A percentile compares a stretch with the other conserved stretches of the same genome.
These are phyloP conservation scores for Brachyhypopomus gauderio DNA, from an alignment of 2,113 vertebrate genomes.

Conservation along the genomic window DNA sequence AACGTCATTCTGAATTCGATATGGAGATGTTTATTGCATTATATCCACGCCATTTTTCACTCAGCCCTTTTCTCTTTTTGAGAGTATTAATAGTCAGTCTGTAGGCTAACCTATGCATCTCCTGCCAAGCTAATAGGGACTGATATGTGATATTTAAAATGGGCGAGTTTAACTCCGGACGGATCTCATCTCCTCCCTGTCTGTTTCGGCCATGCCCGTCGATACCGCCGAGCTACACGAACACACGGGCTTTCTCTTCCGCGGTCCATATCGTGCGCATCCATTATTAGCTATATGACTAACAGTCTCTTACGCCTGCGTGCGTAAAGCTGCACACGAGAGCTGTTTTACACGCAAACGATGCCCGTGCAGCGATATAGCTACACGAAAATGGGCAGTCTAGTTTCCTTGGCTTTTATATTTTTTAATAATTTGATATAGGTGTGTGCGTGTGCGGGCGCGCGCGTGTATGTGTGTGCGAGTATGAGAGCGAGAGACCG, in stretches of 20 bases:
- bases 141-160: conserved; percentile 21
- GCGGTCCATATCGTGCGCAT: conserved; percentile 59
- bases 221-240: conserved; percentile 29
- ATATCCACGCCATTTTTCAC: not conserved
- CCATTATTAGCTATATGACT: conserved; percentile 57
- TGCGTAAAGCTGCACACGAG: conserved; percentile 25
- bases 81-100: too few species aligned
- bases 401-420: too few species aligned
- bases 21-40: conserved; percentile 1
- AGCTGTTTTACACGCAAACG: conserved; percentile 1
- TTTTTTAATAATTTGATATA: too few species aligned
- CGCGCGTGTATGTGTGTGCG: too few species aligned
- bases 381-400: too few species aligned
- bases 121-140: not conserved
- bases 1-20: not conserved
- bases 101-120: too few species aligned
- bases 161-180: conserved; percentile 3
- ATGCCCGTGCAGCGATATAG: not conserved
- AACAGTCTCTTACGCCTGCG: conserved; percentile 27
- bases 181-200: conserved; percentile 24
- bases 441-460: too few species aligned
- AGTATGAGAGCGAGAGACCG: too few species aligned
- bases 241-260: conserved; percentile 58
- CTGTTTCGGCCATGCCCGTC: conserved; percentile 30
- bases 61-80: not conserved